A percentile compares a stretch with the other conserved stretches of the same genome.
Conservation (phyloP, 2,113 vertebrate genomes). For the Butorides virescens region DNA sequence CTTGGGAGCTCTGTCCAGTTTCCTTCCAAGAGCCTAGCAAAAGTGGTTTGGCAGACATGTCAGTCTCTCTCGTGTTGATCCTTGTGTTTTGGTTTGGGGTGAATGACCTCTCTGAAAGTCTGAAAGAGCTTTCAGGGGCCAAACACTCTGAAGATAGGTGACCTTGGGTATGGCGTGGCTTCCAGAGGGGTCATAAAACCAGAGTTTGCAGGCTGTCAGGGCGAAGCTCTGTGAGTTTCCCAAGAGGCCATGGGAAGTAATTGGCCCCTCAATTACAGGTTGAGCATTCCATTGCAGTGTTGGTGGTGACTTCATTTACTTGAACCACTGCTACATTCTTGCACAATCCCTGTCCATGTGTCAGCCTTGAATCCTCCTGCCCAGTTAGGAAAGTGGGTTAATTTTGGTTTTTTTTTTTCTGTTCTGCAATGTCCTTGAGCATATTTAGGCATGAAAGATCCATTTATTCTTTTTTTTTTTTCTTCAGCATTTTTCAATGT, state of each 20-base stretch:
- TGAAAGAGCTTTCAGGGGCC: not conserved
- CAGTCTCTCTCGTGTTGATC: not conserved
- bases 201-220: not conserved
- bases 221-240: not conserved
- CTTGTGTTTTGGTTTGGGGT: not conserved
- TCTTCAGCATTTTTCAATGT: not conserved
- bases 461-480: not conserved
- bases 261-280: not conserved
- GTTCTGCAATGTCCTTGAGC: not conserved
- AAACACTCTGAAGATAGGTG: not conserved
- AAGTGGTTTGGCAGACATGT: not conserved
- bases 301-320: not conserved
- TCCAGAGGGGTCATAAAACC: not conserved
- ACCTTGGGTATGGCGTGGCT: not conserved
- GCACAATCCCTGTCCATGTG: not conserved
- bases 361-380: not conserved
- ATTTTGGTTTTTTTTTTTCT: not conserved
- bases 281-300: not conserved
- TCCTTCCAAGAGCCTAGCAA: not conserved
- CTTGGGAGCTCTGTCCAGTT: not conserved
- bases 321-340: not conserved
- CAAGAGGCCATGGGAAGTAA: not conserved
- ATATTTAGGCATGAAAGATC: not conserved
- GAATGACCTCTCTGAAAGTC: too few species aligned
- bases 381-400: not conserved